Evolutionary conservation across 2,797 vertebrate genomes (phyloP).

Genomic region (Chanos chanos): DNA sequence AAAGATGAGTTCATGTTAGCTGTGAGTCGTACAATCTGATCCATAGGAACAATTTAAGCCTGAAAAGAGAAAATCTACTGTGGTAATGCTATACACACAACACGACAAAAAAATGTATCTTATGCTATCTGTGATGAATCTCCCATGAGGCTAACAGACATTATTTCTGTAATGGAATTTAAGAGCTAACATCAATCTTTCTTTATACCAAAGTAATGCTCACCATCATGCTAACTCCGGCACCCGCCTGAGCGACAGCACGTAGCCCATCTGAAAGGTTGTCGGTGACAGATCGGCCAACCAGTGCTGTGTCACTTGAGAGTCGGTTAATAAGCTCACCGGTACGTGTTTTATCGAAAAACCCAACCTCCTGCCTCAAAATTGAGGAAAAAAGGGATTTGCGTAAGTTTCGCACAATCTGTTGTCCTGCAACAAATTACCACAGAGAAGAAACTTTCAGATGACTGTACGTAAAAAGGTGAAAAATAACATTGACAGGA

Average conservation of each 20-base stretch:
- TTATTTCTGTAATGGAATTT: background rate
- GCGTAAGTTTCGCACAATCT: constrained; percentile 87
- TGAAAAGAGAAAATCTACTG: too few species aligned
- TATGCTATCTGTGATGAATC: too few species aligned
- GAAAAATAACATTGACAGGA: background rate
- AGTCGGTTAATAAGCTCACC: constrained; percentile 96
- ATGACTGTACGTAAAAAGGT: background rate
- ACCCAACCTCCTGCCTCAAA: constrained; percentile 90
- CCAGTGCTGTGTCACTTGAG: constrained; percentile 84
- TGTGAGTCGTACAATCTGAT: too few species aligned
- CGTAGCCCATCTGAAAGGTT: constrained; percentile 95
- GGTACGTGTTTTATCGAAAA: constrained; percentile 91
- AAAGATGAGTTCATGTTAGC: too few species aligned
- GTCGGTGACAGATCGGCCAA: constrained; percentile 89
- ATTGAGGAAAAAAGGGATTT: constrained; percentile 85
- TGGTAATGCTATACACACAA: too few species aligned
- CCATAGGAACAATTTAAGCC: too few species aligned
- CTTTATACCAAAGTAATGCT: constrained; percentile 33
- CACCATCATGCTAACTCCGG: constrained; percentile 97
- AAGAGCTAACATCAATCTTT: constrained; percentile 1
- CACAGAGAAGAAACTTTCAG: constrained; percentile 24
- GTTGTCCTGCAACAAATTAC: constrained; percentile 74
- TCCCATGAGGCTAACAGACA: too few species aligned
- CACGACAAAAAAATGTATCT: too few species aligned
- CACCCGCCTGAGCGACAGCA: constrained; percentile 84